Evolutionary conservation across 2,888 invertebrate species (phyloP).

Genomic region (Agrochola litura): DNA sequence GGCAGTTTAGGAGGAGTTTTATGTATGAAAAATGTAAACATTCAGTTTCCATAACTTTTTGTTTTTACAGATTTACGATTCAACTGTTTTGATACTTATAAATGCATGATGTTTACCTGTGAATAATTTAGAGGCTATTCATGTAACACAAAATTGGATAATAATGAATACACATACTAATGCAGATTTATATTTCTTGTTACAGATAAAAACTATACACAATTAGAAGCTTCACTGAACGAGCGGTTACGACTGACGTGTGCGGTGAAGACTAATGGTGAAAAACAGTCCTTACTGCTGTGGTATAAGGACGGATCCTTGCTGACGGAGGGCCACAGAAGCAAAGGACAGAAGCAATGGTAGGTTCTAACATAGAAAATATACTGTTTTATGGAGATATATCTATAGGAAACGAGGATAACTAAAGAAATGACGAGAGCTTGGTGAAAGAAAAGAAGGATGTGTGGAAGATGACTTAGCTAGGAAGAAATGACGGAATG

Average conservation of each 20-base stretch:
- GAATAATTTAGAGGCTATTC: neutral
- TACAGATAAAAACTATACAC: slow-evolving; percentile 80
- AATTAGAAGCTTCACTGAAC: slow-evolving; percentile 78
- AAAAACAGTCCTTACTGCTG: slow-evolving; percentile 71
- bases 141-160: neutral
- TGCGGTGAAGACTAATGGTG: slow-evolving; percentile 74
- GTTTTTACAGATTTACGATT: slow-evolving; percentile 18
- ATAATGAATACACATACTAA: neutral
- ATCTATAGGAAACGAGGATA: neutral
- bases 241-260: slow-evolving; percentile 85
- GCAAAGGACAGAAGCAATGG: slow-evolving; percentile 79
- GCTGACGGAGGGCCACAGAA: slow-evolving; percentile 74
- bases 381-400: neutral
- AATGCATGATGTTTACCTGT: neutral
- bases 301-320: slow-evolving; percentile 85
- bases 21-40: slow-evolving; percentile 17
- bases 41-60: slow-evolving; percentile 12
- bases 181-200: slow-evolving; percentile 52
- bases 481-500: neutral
- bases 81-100: slow-evolving; percentile 6
- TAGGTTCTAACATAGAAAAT: slow-evolving; percentile 60
- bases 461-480: neutral
- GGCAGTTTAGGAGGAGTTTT: slow-evolving; percentile 15
- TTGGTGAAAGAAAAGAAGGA: neutral
- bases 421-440: too few relatives aligned